Conservation (phyloP, 2,797 vertebrate genomes). For the Uromys caudimaculatus region DNA sequence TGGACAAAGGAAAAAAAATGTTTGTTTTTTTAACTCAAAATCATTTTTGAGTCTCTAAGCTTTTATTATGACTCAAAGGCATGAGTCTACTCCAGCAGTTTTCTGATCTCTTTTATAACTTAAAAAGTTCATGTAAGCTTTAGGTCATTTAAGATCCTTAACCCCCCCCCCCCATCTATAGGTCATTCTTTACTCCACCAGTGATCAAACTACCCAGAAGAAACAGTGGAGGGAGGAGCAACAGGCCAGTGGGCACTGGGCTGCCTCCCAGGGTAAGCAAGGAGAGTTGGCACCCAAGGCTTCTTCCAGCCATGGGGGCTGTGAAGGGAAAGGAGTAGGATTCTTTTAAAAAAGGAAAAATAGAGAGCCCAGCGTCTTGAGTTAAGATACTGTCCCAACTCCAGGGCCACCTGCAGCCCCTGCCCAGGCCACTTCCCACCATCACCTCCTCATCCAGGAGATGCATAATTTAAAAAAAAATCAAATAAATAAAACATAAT, state of each 20-base stretch:
- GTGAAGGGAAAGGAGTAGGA: not conserved
- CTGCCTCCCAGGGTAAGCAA: constrained; percentile 47
- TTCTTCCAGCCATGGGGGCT: constrained; percentile 57
- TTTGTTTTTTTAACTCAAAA: not conserved
- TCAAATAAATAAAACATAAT: constrained; percentile 72
- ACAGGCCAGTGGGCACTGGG: constrained; percentile 34
- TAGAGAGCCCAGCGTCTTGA: constrained; percentile 50
- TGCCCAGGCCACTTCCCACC: constrained; percentile 68
- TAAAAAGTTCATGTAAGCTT: not conserved
- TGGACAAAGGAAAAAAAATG: not conserved
- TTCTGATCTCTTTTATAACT: not conserved
- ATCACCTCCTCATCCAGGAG: constrained; percentile 73
- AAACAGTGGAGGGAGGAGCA: constrained; percentile 61
- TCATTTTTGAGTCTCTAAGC: not conserved
- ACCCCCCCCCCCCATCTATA: constrained; percentile 84
- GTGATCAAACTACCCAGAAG: constrained; percentile 83
- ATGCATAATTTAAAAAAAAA: constrained; percentile 65
- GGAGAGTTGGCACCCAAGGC: constrained; percentile 20
- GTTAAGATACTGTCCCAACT: constrained; percentile 67
- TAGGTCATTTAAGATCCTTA: not conserved
- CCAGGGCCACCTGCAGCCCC: constrained; percentile 69
- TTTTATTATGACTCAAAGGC: not conserved
- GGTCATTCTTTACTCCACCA: constrained; percentile 86
- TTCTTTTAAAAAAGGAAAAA: not conserved
- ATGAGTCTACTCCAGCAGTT: not conserved